Evolutionary conservation across 2,888 invertebrate genomes (phyloP), one percentile per base, ranked within the genome.

Genomic region (Orthosia gothica): DNA sequence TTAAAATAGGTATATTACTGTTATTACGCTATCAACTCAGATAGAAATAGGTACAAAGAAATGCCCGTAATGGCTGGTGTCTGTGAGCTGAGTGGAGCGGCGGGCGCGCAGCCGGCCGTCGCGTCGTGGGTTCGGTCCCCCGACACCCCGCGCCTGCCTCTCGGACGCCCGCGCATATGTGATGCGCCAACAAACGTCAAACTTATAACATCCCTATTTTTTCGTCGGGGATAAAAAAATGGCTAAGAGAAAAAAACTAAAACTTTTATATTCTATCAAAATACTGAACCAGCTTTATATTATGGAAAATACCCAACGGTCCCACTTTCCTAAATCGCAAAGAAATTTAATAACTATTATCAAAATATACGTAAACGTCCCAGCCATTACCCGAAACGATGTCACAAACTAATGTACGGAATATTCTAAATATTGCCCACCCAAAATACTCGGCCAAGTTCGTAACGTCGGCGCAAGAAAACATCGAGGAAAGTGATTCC

Each of bases 401-500:
- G 76, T 82, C 83, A 71, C 85, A 87, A 82, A 83, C 75, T 73
- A 82, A 87, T 83, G 83, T 85, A 81, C 65, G 68, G 71, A 87
- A 86, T 87, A 85, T 87, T 87, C 86, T 82, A 76, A 86, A 82
- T 79, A 87, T 82, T 78, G 68, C 74, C 74, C 72, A 57, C 73
- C 72, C 79, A 62, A 81, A 80, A 82, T 83, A 70, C 79, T 82
- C 52, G 81, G 74, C 74, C 59, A 76, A 76, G 74, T 81, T 76
- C 74, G 74, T 65, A 81, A 83, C 62, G 82, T 74, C 74, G 78
- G 75, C 74, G 78, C 84, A 85, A 87, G 85, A 86, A 88, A 89
- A 88, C 88, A 87, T 89, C 88, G 86, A 84, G 84, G 86, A 88
- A 91, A 91, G 89, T 91, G 88, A 92, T 91, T 89, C 81, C 78